These are phyloP conservation scores for Petroica traversi DNA, from an alignment of 2,113 vertebrate species.

Conservation along the genomic window DNA sequence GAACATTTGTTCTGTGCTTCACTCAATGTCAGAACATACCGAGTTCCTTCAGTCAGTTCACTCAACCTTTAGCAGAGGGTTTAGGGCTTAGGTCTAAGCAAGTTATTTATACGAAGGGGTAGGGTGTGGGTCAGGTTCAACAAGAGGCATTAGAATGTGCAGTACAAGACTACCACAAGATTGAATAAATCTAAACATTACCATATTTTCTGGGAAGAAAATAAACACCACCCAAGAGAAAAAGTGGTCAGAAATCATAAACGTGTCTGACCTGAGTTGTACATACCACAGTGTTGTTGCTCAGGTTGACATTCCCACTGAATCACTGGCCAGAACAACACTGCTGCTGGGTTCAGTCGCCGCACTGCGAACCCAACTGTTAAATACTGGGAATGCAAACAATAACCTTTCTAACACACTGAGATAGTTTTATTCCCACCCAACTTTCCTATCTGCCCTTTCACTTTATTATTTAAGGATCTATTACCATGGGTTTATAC, in stretches of 20 bases:
- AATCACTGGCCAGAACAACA: neutral
- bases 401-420: neutral
- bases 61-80: neutral
- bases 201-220: constrained; percentile 51
- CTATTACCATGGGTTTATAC: neutral
- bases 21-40: neutral
- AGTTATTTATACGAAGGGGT: neutral
- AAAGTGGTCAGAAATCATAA: constrained; percentile 34
- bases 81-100: neutral
- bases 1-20: neutral
- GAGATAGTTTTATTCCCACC: constrained; percentile 19
- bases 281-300: neutral
- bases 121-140: neutral
- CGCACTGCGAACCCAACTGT: accelerated
- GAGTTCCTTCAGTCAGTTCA: neutral
- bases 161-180: neutral
- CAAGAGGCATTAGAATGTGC: neutral
- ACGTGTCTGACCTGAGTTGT: constrained; percentile 12
- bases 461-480: constrained; percentile 53
- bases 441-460: constrained; percentile 31
- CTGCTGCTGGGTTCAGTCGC: neutral
- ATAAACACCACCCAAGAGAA: constrained; percentile 37
- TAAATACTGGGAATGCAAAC: constrained; percentile 24
- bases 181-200: constrained; percentile 30
- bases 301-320: neutral